Base-by-base conservation (phyloP, 2,113 vertebrate species). In the Cygnus atratus region DNA sequence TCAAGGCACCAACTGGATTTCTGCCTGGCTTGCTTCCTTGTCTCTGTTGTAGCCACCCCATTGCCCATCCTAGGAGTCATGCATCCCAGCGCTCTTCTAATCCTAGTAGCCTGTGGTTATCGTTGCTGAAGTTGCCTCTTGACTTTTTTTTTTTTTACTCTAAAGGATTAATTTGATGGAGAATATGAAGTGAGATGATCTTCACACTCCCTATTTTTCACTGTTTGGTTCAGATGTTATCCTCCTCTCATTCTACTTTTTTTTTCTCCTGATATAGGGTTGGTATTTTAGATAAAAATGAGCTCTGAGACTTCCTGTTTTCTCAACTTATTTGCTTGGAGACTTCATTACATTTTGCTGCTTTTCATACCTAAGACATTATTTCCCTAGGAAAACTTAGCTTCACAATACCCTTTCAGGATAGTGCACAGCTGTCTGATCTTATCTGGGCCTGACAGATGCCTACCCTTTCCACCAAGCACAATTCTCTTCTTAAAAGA, bases 391-490 rank as follows among this genome's bases (percentile, higher is more conserved):
- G 72, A 96, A 87, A 92, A 89, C 73, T 79, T 54, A 77, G 59
- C 50, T 81, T 78, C 55, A 26, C 17, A 28, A 39, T 50, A 48
- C 25, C 61, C 50, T 88, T 90, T 94, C 89, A 95, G 96, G 79
- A 68, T 44, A 62, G 59, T 86, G 54, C 76, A 48, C 92, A 90
- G 96, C 93, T 97, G 92, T 87, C 91, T 95, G 90, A 97, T 96
- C 87, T 78, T 94, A 96, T 94, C 96, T 74, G 91, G 73, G 67
- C 83, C 88, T 94, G 92, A 95, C 85, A 96, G 91, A 92, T 95
- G 80, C 62, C 80, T 46, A 7, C 59, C 48, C 80, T 90, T 90
- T 80, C 87, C 73, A 76, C 68, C 11, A 46, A 85, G 58, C 86
- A 83, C 81, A 55, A 16, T 84, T 84, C 55, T 70, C 39, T 44